A percentile compares a stretch with the other conserved stretches of the same genome.
These are phyloP conservation scores for Rotaria socialis DNA, from an alignment of 2,888 invertebrate genomes.

Conservation along the genomic window DNA sequence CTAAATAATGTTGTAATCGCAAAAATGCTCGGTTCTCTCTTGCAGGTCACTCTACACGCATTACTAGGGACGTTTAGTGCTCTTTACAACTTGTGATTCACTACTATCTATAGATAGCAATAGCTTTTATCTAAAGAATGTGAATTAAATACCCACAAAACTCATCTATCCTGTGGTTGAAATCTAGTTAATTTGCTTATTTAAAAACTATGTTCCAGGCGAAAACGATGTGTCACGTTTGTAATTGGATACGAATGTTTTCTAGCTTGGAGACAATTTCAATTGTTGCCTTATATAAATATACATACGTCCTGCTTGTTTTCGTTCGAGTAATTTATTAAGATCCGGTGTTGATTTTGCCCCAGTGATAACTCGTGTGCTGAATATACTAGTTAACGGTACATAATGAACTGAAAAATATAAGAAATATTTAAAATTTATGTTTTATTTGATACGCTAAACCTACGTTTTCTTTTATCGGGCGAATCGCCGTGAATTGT, in stretches of 20 bases:
- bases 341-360: background rate
- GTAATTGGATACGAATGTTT: background rate
- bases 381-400: conserved; percentile 11
- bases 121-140: too few relatives aligned
- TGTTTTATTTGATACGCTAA: background rate
- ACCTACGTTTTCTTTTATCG: background rate
- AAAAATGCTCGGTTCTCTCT: too few relatives aligned
- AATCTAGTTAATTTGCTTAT: too few relatives aligned
- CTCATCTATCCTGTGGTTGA: too few relatives aligned
- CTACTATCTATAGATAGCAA: too few relatives aligned
- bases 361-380: conserved; percentile 14
- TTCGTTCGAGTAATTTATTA: conserved; percentile 23
- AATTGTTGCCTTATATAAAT: background rate
- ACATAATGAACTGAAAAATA: conserved; percentile 24
- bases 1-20: too few relatives aligned
- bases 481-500: background rate
- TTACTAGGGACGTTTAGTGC: too few relatives aligned
- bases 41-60: too few relatives aligned
- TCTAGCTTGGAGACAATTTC: background rate
- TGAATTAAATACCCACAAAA: too few relatives aligned
- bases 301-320: conserved; percentile 34
- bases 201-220: too few relatives aligned
- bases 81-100: too few relatives aligned
- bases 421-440: background rate
- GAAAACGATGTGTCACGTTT: too few relatives aligned